These are phyloP conservation scores for Candoia aspera DNA, from an alignment of 2,113 vertebrate genomes.

Conservation along the genomic window DNA sequence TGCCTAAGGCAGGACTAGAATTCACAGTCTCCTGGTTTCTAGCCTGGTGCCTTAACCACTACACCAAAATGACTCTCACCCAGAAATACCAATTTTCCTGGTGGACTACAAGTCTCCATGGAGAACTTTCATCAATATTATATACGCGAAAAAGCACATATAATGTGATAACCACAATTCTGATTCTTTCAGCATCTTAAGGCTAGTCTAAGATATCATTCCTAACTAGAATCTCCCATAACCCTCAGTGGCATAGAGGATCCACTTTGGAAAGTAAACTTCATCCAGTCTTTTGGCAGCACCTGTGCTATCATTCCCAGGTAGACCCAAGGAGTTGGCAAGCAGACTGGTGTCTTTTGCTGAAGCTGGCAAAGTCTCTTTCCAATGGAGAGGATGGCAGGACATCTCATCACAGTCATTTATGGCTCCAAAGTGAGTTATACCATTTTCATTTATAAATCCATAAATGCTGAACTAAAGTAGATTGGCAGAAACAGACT, in stretches of 20 bases:
- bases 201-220: not conserved
- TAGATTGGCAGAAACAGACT: slow-evolving; percentile 2
- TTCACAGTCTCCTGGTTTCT: not conserved
- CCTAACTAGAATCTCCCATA: not conserved
- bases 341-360: not conserved
- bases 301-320: not conserved
- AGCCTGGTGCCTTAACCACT: not conserved
- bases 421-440: not conserved
- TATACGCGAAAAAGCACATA: not conserved
- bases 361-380: not conserved
- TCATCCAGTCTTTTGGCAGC: slow-evolving; percentile 15
- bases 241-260: not conserved
- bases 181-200: not conserved
- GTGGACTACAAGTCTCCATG: not conserved
- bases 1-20: not conserved
- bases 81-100: not conserved
- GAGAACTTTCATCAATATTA: not conserved
- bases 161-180: not conserved
- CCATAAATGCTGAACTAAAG: slow-evolving; percentile 12
- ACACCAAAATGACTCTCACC: not conserved
- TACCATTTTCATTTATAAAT: slow-evolving; percentile 8
- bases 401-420: not conserved
- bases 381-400: not conserved
- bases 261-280: slow-evolving; percentile 1
- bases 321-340: not conserved